These are phyloP conservation scores for Bucco capensis DNA, from an alignment of 2,113 vertebrate genomes.

Conservation along the genomic window DNA sequence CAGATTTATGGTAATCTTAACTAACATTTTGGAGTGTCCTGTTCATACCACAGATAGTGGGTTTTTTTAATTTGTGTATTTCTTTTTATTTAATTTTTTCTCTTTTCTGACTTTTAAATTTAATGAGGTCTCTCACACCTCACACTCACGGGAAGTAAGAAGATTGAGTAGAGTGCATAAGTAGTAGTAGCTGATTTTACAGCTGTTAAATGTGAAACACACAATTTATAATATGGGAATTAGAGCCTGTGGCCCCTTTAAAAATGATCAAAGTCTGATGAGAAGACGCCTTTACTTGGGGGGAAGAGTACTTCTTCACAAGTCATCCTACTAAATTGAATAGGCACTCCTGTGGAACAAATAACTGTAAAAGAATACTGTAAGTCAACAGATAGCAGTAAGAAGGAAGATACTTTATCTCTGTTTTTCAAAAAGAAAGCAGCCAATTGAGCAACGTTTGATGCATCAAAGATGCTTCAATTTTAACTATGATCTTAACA, in stretches of 20 bases:
- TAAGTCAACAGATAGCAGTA: not conserved
- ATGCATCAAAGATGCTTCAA: not conserved
- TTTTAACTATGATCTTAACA: not conserved
- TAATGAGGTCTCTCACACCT: not conserved
- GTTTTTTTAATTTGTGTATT: slow-evolving; percentile 12
- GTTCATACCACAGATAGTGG: slow-evolving; percentile 13
- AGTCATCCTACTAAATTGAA: not conserved
- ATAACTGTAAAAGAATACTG: not conserved
- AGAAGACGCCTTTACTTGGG: not conserved
- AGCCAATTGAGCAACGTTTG: not conserved
- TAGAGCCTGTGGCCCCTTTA: not conserved
- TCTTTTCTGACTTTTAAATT: not conserved
- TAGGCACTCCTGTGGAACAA: not conserved
- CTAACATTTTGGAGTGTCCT: not conserved
- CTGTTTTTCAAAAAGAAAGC: not conserved
- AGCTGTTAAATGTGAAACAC: not conserved
- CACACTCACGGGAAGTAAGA: not conserved
- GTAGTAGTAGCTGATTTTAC: not conserved
- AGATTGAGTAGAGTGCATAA: not conserved
- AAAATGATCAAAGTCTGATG: not conserved
- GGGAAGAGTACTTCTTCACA: not conserved
- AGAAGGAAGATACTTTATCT: not conserved
- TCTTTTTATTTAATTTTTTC: slow-evolving; percentile 29
- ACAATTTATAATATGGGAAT: not conserved
- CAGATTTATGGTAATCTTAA: slow-evolving; percentile 29